Evolutionary conservation across 2,113 vertebrate genomes (phyloP).

Genomic region (Amazona vittata): DNA sequence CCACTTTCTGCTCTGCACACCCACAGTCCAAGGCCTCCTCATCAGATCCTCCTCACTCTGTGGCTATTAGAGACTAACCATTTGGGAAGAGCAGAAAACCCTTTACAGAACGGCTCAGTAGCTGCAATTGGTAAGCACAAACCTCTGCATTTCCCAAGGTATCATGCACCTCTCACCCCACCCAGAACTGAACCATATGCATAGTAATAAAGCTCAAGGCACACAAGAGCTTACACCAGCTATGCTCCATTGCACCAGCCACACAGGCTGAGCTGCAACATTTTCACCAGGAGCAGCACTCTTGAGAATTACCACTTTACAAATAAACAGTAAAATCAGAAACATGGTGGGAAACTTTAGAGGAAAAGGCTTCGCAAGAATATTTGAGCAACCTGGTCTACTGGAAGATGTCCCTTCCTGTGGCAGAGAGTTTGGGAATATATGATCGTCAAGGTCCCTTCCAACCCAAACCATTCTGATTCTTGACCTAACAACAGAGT

Average conservation of each 20-base stretch:
- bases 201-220: neutral
- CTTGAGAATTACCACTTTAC: neutral
- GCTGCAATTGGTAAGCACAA: accelerated
- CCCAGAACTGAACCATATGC: neutral
- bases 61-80: neutral
- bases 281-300: neutral
- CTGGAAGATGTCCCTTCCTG: neutral
- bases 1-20: neutral
- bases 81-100: neutral
- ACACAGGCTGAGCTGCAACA: neutral
- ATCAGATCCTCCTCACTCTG: neutral
- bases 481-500: neutral
- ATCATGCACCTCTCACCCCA: neutral
- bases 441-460: neutral
- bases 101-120: neutral
- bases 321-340: neutral
- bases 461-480: neutral
- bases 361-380: neutral
- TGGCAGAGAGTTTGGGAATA: neutral
- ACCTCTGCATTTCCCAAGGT: neutral
- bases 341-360: neutral
- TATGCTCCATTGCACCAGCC: neutral
- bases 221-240: accelerated
- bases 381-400: neutral
- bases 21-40: neutral